Evolutionary conservation across 23 tunicate species (phyloP), one percentile per base, ranked within the genome.

Genomic region (Botrylloides violaceus): DNA sequence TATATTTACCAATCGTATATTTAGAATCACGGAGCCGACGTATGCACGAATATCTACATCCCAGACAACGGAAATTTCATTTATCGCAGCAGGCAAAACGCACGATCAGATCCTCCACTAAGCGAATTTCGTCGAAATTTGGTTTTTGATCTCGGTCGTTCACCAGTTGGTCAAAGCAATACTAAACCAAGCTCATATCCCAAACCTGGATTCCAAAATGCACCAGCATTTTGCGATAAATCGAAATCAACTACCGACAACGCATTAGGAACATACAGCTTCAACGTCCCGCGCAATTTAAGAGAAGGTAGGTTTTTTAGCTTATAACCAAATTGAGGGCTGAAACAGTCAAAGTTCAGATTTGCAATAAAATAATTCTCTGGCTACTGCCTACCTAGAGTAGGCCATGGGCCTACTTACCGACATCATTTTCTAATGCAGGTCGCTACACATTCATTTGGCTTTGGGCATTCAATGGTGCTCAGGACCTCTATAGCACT

Each of bases 21-120:
- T 33, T 78, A 87, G 92, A 92, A 92, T 48, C 98, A 92, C 66
- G 98, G 98, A 34, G 92, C 94, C 3, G 94, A 85, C 34, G 77
- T 25, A 2, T 92, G 98, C 66, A 84, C 90, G 26, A 75, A 78
- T 12, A 80, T 57, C 24, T 85, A 72, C 62, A 92, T 92, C 26
- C 98, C 98, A 9, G 98, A 92, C 76, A 75, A 66, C 47, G 98
- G 92, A 48, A 77, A 77, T 61, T 79, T 72, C 77, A 23, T 92
- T 29, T 92, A 72, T 71, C 34, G 81, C 29, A 74, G 84, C 35
- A 2, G 22, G 38, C 32, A 29, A 9, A 60, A 53, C 43, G 43
- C 71, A 49, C 29, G 37, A 4, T 61, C 32, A 9, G 98, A 92
- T 76, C 86, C 79, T 0, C 32, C 76, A 12, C 60, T 92, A 35